Percentiles rank a stretch among this genome's conserved stretches.
phyloP scores from a whole-genome alignment of 2,113 vertebrate species.

The Tichodroma muraria region DNA sequence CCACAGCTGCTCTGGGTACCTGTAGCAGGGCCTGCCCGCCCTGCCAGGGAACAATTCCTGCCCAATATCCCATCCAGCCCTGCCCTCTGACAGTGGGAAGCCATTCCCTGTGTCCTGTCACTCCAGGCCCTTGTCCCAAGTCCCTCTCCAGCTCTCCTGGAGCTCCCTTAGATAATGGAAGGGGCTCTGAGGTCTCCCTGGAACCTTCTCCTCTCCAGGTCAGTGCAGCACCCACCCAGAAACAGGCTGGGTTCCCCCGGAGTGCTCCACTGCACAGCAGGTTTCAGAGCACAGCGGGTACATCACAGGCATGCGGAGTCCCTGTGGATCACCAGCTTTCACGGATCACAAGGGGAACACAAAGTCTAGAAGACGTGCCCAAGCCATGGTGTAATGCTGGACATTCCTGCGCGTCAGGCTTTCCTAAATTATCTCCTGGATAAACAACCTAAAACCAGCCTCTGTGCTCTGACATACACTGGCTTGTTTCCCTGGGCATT shows the following conservation, averaged over 20 bases:
- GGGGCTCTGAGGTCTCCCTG: background rate
- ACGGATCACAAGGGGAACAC: background rate
- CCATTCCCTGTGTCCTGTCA: background rate
- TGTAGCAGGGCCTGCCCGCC: background rate
- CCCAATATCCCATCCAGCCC: rapidly evolving
- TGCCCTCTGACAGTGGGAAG: background rate
- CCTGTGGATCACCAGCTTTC: background rate
- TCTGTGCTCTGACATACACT: background rate
- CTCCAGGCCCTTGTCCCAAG: background rate
- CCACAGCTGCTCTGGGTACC: background rate
- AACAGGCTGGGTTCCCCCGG: rapidly evolving
- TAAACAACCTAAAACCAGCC: background rate
- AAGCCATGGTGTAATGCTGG: background rate
- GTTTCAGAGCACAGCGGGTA: rapidly evolving
- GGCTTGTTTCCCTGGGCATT: background rate
- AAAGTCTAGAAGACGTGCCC: background rate
- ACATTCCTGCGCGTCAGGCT: background rate
- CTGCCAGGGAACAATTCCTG: rapidly evolving
- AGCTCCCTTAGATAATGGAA: background rate
- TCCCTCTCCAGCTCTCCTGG: background rate
- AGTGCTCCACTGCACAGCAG: background rate
- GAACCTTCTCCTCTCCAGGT: background rate
- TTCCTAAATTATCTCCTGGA: constrained; percentile 20
- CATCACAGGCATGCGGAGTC: background rate
- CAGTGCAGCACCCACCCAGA: background rate